Evolutionary conservation across 2,888 invertebrate genomes (phyloP), one percentile per base, ranked within the genome.

Genomic region (Amphipoea oculea): DNA sequence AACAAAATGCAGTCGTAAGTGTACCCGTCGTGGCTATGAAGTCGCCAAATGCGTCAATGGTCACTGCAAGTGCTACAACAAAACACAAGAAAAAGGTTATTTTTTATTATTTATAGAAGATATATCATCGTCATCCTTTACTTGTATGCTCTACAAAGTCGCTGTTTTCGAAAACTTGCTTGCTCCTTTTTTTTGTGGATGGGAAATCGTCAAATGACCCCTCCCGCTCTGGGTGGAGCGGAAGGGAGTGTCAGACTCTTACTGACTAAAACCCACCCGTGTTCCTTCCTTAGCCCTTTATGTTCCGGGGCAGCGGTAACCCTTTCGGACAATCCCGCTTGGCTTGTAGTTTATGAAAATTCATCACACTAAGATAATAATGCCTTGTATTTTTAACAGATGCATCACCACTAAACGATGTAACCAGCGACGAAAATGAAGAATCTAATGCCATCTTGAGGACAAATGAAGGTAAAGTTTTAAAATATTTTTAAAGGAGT

Each of bases 1-100:
- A 36, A 2, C 29, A 5, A 17, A 68, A 5, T 69, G 48, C 5
- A 54, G 54, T 14, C 62, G 20, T 14, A 45, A 14, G 7, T 68
- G 78, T 14, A 51, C 40, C 17, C 79, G 67, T 42, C 73, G 57
- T 0, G 76, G 76, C 36, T 76, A 76, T 0, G 83, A 77, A 1
- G 82, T 84, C 23, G 63, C 79, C 0, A 29, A 14, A 40, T 85
- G 84, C 9, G 82, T 65, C 20, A 69, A 72, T 14, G 77, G 74
- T 12, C 60, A 42, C 2, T 82, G 82, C 74, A 74, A 72, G 5
- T 82, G 82, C 29, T 12, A 57, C n/a, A 42, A 67, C 4, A 75
- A 54, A 42, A 74, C 9, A 40, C 40, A 51, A 40, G 17, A 11
- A n/a, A n/a, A n/a, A 51, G 68, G 48, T 69, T 12, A 11, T 20